Percentiles rank a stretch among this genome's conserved stretches.
These are phyloP conservation scores for Sebastes steindachneri DNA, from an alignment of 2,797 vertebrate genomes.

Conservation along the genomic window DNA sequence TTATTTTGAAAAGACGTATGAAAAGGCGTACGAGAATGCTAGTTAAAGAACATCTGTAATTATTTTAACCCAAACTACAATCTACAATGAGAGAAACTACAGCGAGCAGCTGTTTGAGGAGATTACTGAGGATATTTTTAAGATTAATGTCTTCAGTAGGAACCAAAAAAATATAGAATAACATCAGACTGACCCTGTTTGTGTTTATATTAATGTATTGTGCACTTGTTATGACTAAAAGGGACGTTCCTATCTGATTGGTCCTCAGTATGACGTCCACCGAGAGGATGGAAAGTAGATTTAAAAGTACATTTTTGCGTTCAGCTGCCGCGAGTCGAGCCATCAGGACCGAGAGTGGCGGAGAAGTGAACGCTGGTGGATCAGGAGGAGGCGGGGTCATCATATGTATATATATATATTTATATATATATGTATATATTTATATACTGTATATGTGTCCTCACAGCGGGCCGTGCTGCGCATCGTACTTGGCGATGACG, in stretches of 20 bases:
- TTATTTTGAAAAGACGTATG: no score
- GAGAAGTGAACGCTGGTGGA: background rate
- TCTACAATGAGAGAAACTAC: background rate
- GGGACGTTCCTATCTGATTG: background rate
- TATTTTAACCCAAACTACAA: no score
- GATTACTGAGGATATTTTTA: background rate
- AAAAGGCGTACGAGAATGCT: no score
- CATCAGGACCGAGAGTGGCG: background rate
- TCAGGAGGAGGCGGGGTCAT: background rate
- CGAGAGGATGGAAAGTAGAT: no score
- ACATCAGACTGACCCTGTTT: no score
- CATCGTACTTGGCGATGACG: slow-evolving; percentile 90
- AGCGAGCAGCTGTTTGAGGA: no score
- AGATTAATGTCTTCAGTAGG: background rate
- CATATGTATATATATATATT: background rate
- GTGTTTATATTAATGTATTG: no score
- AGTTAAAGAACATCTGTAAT: no score
- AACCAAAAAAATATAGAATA: no score
- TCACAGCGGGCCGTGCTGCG: slow-evolving; percentile 89
- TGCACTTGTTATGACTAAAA: no score
- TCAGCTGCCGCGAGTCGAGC: background rate
- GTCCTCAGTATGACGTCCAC: background rate
- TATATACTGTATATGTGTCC: slow-evolving; percentile 38
- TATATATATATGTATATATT: background rate
- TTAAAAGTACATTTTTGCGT: no score